phyloP scores from a whole-genome alignment of 1,140 invertebrate genomes.

The Drosophila serrata region DNA sequence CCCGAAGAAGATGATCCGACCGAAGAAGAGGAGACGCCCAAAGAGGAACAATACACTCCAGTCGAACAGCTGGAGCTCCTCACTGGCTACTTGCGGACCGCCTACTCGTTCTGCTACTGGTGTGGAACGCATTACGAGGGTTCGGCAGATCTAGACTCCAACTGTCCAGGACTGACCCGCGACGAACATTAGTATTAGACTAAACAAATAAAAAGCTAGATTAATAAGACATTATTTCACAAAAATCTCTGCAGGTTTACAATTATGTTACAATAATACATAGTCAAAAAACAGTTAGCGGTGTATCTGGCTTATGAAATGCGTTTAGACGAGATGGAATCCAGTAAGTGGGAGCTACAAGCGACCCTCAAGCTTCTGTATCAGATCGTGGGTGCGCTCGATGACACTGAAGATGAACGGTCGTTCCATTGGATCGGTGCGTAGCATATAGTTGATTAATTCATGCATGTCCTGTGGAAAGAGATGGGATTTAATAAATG shows the following conservation, averaged over 20 bases:
- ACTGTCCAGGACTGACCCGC: conserved; percentile 89
- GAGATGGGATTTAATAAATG: background rate
- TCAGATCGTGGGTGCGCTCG: conserved; percentile 87
- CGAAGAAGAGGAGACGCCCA: conserved; percentile 65
- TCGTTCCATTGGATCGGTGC: conserved; percentile 91
- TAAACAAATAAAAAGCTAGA: background rate
- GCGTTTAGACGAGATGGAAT: conserved; percentile 49
- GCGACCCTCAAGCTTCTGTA: conserved; percentile 86
- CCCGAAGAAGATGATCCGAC: conserved; percentile 67
- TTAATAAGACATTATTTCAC: conserved; percentile 37
- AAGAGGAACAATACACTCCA: conserved; percentile 64
- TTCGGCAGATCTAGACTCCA: conserved; percentile 87
- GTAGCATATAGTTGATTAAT: conserved; percentile 90
- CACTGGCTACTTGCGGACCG: conserved; percentile 89
- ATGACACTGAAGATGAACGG: conserved; percentile 91
- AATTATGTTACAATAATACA: conserved; percentile 75
- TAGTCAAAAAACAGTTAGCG: conserved; percentile 68
- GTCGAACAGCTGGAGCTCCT: conserved; percentile 88
- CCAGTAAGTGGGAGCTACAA: conserved; percentile 71
- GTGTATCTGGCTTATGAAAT: conserved; percentile 51
- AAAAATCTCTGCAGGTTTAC: conserved; percentile 64
- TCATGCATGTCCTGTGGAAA: conserved; percentile 88
- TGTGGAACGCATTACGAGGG: conserved; percentile 90
- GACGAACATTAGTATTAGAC: conserved; percentile 87
- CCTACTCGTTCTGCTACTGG: conserved; percentile 92